These are phyloP conservation scores for Teleogryllus oceanicus DNA, from an alignment of 2,888 invertebrate species.

Conservation along the genomic window DNA sequence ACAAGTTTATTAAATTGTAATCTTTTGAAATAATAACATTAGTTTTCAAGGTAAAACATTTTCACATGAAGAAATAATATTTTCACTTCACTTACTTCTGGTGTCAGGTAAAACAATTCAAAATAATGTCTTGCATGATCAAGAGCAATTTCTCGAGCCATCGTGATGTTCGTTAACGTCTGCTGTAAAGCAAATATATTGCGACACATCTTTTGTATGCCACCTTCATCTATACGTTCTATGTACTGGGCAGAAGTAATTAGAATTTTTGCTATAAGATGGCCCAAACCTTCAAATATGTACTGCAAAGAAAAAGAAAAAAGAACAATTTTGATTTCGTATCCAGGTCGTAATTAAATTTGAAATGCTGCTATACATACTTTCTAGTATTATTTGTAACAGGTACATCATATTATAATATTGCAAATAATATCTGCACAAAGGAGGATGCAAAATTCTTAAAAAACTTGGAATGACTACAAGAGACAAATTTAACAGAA, in stretches of 20 bases:
- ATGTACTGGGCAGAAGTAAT: conserved; percentile 78
- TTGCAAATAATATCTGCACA: too few species aligned
- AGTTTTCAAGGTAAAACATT: neutral
- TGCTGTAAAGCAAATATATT: conserved; percentile 83
- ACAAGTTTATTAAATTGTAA: too few species aligned
- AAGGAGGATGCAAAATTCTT: too few species aligned
- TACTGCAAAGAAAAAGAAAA: conserved; percentile 57
- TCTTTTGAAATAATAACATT: too few species aligned
- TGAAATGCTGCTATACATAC: neutral
- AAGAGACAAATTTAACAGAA: too few species aligned
- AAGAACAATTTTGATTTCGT: conserved; percentile 25
- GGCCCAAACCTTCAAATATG: conserved; percentile 85
- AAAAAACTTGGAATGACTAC: too few species aligned
- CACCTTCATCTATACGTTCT: conserved; percentile 73
- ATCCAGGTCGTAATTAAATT: neutral
- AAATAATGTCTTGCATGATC: conserved; percentile 88
- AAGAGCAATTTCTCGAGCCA: conserved; percentile 75
- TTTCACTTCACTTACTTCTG: conserved; percentile 60
- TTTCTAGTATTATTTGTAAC: too few species aligned
- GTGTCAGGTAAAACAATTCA: conserved; percentile 76
- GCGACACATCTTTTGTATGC: conserved; percentile 79
- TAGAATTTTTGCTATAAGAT: conserved; percentile 72
- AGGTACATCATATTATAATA: too few species aligned
- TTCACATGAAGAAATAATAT: neutral
- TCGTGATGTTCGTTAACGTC: conserved; percentile 78